Percentiles rank a stretch among this genome's conserved stretches.
Conservation (phyloP, 2,888 invertebrate species). For the Phragmatobia fuliginosa region DNA sequence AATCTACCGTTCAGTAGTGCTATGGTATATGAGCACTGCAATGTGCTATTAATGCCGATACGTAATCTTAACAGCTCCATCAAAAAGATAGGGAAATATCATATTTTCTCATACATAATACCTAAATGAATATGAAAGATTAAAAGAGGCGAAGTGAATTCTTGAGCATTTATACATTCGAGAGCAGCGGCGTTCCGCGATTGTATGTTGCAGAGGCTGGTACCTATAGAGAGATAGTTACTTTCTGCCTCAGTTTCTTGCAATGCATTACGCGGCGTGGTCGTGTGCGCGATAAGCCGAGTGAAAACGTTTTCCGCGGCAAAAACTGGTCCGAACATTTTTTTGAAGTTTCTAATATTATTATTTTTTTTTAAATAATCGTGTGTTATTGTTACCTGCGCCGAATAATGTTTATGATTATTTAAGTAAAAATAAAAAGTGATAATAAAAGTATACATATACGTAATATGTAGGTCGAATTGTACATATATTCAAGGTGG, state of each 20-base stretch:
- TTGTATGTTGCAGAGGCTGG: slow-evolving; percentile 18
- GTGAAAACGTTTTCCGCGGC: slow-evolving; percentile 23
- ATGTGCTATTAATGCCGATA: not conserved
- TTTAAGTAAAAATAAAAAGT: slow-evolving; percentile 9
- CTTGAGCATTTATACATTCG: slow-evolving; percentile 45
- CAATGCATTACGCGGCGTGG: slow-evolving; percentile 37
- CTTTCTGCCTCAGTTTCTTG: slow-evolving; percentile 56
- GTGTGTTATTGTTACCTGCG: slow-evolving; percentile 3
- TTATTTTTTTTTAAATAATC: not conserved
- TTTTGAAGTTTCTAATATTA: not conserved
- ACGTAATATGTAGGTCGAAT: slow-evolving; percentile 43
- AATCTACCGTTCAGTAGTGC: not conserved
- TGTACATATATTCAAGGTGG: slow-evolving; percentile 64
- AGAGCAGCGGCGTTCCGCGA: slow-evolving; percentile 44
- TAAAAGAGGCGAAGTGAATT: slow-evolving; percentile 52
- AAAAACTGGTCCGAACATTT: slow-evolving; percentile 20
- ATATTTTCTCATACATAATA: slow-evolving; percentile 25
- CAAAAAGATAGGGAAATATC: slow-evolving; percentile 21
- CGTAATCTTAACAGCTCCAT: slow-evolving; percentile 1
- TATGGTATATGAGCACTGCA: not conserved
- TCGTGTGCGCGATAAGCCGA: slow-evolving; percentile 35
- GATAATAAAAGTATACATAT: slow-evolving; percentile 35
- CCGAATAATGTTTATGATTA: not conserved
- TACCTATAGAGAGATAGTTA: slow-evolving; percentile 39
- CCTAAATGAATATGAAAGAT: slow-evolving; percentile 52